phyloP scores from a whole-genome alignment of 2,888 invertebrate species.

The Heliconius aoede region DNA sequence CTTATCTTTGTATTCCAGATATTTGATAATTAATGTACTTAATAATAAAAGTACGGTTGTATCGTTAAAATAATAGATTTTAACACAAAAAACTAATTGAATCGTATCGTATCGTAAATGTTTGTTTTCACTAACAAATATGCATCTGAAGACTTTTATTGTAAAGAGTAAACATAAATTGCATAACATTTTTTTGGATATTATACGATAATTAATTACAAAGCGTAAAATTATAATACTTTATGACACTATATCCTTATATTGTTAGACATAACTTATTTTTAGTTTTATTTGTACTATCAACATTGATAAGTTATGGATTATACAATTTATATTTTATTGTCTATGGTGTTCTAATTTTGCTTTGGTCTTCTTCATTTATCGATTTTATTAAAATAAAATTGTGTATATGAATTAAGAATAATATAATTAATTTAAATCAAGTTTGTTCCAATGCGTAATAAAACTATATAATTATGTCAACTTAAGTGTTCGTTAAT shows the following conservation, averaged over 20 bases:
- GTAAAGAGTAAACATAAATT: background rate
- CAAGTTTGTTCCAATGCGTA: background rate
- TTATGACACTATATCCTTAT: background rate
- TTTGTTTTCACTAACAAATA: background rate
- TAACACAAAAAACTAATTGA: too few relatives aligned
- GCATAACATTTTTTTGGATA: background rate
- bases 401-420: slow-evolving; percentile 22
- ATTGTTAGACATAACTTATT: background rate
- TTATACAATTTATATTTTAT: slow-evolving; percentile 20
- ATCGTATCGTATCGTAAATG: background rate
- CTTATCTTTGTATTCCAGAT: too few relatives aligned
- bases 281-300: background rate
- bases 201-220: background rate
- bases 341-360: slow-evolving; percentile 30
- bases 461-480: slow-evolving; percentile 4
- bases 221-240: background rate
- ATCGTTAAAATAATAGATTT: background rate
- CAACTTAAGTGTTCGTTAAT: slow-evolving; percentile 1
- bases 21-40: too few relatives aligned
- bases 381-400: slow-evolving; percentile 17
- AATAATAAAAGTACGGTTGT: too few relatives aligned
- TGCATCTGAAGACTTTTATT: background rate
- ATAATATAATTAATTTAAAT: slow-evolving; percentile 8
- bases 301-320: background rate
- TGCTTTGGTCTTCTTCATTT: slow-evolving; percentile 9